Evolutionary conservation across 2,888 invertebrate species (phyloP).

Genomic region (Acheta domesticus): DNA sequence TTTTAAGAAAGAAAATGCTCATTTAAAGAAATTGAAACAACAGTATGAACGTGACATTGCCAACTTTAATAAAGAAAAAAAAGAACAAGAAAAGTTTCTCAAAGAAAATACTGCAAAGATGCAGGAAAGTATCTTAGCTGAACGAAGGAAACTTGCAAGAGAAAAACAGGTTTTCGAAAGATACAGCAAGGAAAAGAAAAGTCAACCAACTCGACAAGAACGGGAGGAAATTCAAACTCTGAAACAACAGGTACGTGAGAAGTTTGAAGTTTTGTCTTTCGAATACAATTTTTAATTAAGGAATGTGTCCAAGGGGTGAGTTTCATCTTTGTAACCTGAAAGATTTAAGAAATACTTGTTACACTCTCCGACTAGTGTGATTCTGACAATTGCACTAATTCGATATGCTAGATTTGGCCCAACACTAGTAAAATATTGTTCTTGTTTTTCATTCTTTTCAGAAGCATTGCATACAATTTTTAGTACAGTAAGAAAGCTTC

Average conservation of each 20-base stretch:
- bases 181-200: constrained; percentile 65
- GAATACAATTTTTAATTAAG: too few relatives aligned
- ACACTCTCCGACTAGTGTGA: too few relatives aligned
- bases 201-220: constrained; percentile 63
- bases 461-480: too few relatives aligned
- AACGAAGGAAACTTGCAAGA: constrained; percentile 63
- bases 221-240: constrained; percentile 64
- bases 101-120: constrained; percentile 62
- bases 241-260: constrained; percentile 53
- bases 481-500: too few relatives aligned
- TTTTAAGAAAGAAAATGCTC: constrained; percentile 54
- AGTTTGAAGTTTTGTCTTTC: neutral
- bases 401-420: too few relatives aligned
- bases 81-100: constrained; percentile 49
- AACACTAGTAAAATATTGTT: too few relatives aligned
- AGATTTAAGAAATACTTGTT: too few relatives aligned
- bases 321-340: too few relatives aligned
- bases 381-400: too few relatives aligned
- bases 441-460: too few relatives aligned
- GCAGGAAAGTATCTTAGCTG: constrained; percentile 65
- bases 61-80: constrained; percentile 59
- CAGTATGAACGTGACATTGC: constrained; percentile 51
- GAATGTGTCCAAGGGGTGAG: too few relatives aligned
- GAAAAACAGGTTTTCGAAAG: constrained; percentile 64
- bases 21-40: constrained; percentile 47